These are phyloP conservation scores for Argentina silus DNA, from an alignment of 2,797 vertebrate genomes.

Conservation along the genomic window DNA sequence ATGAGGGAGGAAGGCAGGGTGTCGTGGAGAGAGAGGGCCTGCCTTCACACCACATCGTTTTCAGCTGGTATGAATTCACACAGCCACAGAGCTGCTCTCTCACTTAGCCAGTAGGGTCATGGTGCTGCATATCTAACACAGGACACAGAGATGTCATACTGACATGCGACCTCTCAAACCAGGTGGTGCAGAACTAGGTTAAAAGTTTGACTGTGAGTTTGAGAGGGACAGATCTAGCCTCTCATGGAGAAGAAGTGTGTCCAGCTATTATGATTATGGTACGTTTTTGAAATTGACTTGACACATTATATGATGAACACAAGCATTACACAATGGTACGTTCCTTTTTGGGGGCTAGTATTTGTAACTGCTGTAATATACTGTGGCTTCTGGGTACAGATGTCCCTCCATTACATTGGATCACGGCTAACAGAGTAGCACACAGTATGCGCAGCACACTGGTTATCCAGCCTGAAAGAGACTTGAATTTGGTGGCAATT, in stretches of 20 bases:
- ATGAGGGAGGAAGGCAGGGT: background rate
- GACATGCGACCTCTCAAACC: background rate
- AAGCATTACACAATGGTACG: background rate
- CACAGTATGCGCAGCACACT: background rate
- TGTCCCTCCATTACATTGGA: background rate
- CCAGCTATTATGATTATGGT: background rate
- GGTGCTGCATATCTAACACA: background rate
- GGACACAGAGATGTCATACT: background rate
- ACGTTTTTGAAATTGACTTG: background rate
- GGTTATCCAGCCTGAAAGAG: conserved; percentile 54
- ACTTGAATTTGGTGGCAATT: conserved; percentile 45
- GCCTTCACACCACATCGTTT: background rate
- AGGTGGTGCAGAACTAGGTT: background rate
- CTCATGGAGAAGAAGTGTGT: background rate
- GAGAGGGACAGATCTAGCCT: background rate
- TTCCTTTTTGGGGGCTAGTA: background rate
- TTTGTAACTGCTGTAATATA: too few relatives aligned
- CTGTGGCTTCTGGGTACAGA: background rate
- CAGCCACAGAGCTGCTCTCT: background rate
- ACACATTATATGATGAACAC: background rate
- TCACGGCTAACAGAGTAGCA: background rate
- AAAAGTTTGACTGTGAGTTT: background rate
- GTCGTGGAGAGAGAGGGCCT: background rate
- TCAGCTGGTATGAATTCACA: background rate
- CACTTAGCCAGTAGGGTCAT: background rate